Conservation (phyloP, 2,888 invertebrate genomes). For the Netelia melanura region DNA sequence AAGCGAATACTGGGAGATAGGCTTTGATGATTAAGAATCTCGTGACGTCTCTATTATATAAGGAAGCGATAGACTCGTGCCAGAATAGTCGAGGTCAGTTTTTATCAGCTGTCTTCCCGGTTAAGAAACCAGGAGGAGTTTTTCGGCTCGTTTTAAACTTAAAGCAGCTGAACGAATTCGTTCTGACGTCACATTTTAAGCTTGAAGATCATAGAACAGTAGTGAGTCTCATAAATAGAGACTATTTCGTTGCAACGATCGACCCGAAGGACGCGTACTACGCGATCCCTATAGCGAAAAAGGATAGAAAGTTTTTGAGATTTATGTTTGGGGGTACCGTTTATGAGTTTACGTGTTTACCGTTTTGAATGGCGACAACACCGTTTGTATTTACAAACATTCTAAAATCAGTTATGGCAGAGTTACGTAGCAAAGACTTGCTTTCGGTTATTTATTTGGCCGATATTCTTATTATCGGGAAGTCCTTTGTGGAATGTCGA, state of each 20-base stretch:
- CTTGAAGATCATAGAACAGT: not conserved
- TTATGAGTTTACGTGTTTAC: slow-evolving; percentile 71
- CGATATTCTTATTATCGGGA: slow-evolving; percentile 39
- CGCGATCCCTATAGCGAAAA: slow-evolving; percentile 58
- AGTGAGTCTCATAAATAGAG: not conserved
- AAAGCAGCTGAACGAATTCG: slow-evolving; percentile 1
- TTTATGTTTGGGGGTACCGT: slow-evolving; percentile 64
- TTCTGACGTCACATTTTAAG: slow-evolving; percentile 1
- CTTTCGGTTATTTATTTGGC: slow-evolving; percentile 51
- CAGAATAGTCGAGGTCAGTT: slow-evolving; percentile 3
- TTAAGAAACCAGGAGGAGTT: not conserved
- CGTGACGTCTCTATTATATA: slow-evolving; percentile 2
- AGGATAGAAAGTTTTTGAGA: slow-evolving; percentile 70
- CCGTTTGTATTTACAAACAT: slow-evolving; percentile 74
- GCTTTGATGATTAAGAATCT: slow-evolving; percentile 6
- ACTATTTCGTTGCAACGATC: slow-evolving; percentile 42
- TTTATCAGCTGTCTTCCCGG: slow-evolving; percentile 10
- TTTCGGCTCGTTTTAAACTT: slow-evolving; percentile 8
- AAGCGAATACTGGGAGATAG: too few species aligned
- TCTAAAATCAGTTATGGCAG: slow-evolving; percentile 59
- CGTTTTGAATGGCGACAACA: slow-evolving; percentile 72
- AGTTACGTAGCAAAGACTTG: slow-evolving; percentile 33
- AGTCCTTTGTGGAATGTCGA: slow-evolving; percentile 3
- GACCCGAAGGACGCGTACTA: slow-evolving; percentile 53
- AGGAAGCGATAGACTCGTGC: slow-evolving; percentile 19